Evolutionary conservation across 2,113 vertebrate genomes (phyloP), one percentile per base, ranked within the genome.

Genomic region (Colistium nudipinnis): DNA sequence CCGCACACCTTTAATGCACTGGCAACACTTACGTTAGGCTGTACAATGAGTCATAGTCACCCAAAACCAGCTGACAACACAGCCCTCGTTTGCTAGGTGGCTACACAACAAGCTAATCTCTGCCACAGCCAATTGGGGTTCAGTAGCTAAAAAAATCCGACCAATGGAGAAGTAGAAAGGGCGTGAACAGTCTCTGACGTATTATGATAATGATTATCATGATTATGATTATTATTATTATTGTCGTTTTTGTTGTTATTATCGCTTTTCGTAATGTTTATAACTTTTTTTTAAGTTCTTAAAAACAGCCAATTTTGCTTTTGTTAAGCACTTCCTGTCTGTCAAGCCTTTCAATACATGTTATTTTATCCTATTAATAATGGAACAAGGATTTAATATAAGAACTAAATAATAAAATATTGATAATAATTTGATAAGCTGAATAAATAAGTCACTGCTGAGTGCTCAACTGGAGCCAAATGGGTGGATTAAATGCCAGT

Each of bases 131-230:
- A 91, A 90, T 88, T 52, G 76, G 22, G 44, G 22, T 38, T 0
- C 35, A 49, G 52, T 1, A 57, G 25, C 43, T 7, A 36, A 24
- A 52, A n/a, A 7, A n/a, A 22, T 51, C 33, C 48, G 56, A 1
- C 88, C 87, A 90, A 88, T 90, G 24, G 59, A 0, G 12, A 28
- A 17, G 25, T 31, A 81, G 52, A 52, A 13, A 0, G 20, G 19
- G 3, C 6, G 11, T n/a, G 25, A 20, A 24, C 20, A 0, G 13
- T 0, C n/a, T 35, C 43, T 45, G 12, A 44, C 57, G 24, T 51
- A 17, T 25, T 47, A 56, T 67, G 70, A 57, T 14, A 39, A 39
- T 5, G 7, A 39, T 14, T 16, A n/a, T 6, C 7, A 41, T 6
- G n/a, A 41, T 6, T 7, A n/a, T 16, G 13, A 16, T 39, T 39